Base-by-base conservation (phyloP, 2,797 vertebrate genomes). In the Anguilla marmorata region DNA sequence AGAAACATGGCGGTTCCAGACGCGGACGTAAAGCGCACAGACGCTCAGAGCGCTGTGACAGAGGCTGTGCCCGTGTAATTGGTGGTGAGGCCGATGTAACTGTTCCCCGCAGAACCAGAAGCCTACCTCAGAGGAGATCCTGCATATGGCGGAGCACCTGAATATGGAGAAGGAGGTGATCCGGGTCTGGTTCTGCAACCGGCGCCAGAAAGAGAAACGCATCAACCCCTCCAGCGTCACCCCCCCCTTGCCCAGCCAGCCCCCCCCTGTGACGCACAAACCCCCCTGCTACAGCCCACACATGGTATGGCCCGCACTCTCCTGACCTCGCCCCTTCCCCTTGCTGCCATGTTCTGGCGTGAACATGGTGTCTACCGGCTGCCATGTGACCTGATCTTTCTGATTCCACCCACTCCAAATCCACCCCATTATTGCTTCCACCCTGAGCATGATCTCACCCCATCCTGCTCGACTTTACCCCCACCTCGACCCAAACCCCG, bases 111-210 rank as follows among this genome's bases (percentile, higher is more conserved):
- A 98, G 97, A 98, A 98, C 96, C 97, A 97, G 95, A 98, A 98
- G 97, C 97, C 97, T 93, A 98, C 96, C 95, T 98, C 97, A 92
- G 97, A 98, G 94, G 97, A 98, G 95, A 98, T 98, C 94, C 95
- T 98, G 92, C 95, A 97, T 93, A 97, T 98, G 90, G 97, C 97
- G 0, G 97, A 97, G 93, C 97, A 98, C 95, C 96, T 98, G 93
- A 98, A 96, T 95, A 98, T 98, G 97, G 97, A 98, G 94, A 98
- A 98, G 94, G 97, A 98, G 94, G 97, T 98, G 93, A 98, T 98
- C 89, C 97, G 97, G 0, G 97, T 98, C 89, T 98, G 97, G 97
- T 98, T 98, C 95, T 98, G 97, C 94, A 98, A 98, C 96, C 96
- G 97, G 76, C 94, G 97, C 90, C 97, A 98, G 95, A 98, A 98